Percentiles rank a stretch among this genome's conserved stretches.
These are phyloP conservation scores for Geopemphigus sp. DNA, from an alignment of 1,140 invertebrate species.

Conservation along the genomic window DNA sequence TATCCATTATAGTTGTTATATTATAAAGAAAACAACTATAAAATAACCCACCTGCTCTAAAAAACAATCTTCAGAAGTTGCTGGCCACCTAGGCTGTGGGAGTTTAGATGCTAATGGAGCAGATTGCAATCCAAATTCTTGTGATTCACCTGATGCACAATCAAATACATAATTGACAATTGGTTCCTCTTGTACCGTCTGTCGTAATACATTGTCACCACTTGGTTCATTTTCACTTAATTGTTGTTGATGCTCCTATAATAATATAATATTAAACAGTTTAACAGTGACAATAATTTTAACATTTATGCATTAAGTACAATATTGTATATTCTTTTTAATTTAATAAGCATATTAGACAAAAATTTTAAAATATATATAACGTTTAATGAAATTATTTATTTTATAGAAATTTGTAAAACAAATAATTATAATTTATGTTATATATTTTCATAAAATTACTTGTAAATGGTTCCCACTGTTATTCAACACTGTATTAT, in stretches of 20 bases:
- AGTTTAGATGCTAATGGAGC: conserved; percentile 29
- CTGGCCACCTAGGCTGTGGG: conserved; percentile 36
- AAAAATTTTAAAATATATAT: no score
- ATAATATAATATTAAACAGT: neutral
- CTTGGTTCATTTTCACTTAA: conserved; percentile 30
- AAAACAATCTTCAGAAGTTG: conserved; percentile 37
- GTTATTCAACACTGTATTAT: conserved; percentile 47
- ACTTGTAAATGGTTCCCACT: conserved; percentile 39
- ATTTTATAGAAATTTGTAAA: neutral
- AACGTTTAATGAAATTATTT: no score
- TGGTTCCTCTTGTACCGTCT: conserved; percentile 40
- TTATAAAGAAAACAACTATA: neutral
- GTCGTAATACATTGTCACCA: conserved; percentile 39
- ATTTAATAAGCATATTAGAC: no score
- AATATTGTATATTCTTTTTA: no score
- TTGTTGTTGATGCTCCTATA: conserved; percentile 45
- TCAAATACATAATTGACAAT: conserved; percentile 47
- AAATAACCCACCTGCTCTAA: conserved; percentile 36
- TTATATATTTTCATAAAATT: neutral
- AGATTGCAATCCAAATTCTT: conserved; percentile 46
- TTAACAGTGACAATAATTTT: neutral
- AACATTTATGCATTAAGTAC: neutral
- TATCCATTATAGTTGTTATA: neutral
- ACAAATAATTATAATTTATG: neutral
- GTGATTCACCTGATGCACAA: conserved; percentile 42